Conservation (phyloP, 2,113 vertebrate species). For the Forbesichthys papilliferus region DNA sequence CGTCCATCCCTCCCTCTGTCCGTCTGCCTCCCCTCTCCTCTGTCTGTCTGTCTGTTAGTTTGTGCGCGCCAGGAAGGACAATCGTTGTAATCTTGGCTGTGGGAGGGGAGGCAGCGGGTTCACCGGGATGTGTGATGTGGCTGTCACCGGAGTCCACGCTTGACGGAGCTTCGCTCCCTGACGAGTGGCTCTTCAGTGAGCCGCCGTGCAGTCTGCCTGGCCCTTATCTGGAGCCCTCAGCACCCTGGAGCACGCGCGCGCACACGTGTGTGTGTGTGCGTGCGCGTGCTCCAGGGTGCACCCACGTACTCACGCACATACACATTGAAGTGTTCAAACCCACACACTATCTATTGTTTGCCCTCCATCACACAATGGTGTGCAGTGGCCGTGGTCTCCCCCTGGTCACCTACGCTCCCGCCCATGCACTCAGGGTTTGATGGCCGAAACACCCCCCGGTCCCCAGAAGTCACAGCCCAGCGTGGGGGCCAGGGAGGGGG, state of each 20-base stretch:
- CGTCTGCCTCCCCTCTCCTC: slow-evolving; percentile 8
- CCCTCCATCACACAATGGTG: slow-evolving; percentile 50
- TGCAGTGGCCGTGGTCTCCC: slow-evolving; percentile 62
- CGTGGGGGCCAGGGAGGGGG: slow-evolving; percentile 21
- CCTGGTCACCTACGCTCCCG: slow-evolving; percentile 62
- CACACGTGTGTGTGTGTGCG: slow-evolving; percentile 25
- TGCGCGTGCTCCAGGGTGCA: slow-evolving; percentile 10
- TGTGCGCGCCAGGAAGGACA: slow-evolving; percentile 51
- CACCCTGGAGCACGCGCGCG: slow-evolving; percentile 23
- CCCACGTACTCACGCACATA: slow-evolving; percentile 18
- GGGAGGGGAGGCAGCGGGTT: slow-evolving; percentile 60
- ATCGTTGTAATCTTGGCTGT: slow-evolving; percentile 68
- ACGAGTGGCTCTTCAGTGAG: slow-evolving; percentile 71
- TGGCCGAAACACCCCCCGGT: slow-evolving; percentile 63
- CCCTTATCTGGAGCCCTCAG: slow-evolving; percentile 61
- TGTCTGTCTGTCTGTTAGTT: slow-evolving; percentile 35
- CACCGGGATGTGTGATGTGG: slow-evolving; percentile 64
- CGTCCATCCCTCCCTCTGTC: slow-evolving; percentile 33
- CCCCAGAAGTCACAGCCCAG: slow-evolving; percentile 41
- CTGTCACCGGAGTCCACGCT: slow-evolving; percentile 68
- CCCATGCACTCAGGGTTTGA: slow-evolving; percentile 59
- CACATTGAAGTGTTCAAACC: slow-evolving; percentile 10
- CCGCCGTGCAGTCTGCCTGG: slow-evolving; percentile 56
- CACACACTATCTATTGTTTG: slow-evolving; percentile 34
- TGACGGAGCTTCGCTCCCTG: slow-evolving; percentile 66